Evolutionary conservation across 1,140 invertebrate genomes (phyloP).

Genomic region (Coptotermes formosanus): DNA sequence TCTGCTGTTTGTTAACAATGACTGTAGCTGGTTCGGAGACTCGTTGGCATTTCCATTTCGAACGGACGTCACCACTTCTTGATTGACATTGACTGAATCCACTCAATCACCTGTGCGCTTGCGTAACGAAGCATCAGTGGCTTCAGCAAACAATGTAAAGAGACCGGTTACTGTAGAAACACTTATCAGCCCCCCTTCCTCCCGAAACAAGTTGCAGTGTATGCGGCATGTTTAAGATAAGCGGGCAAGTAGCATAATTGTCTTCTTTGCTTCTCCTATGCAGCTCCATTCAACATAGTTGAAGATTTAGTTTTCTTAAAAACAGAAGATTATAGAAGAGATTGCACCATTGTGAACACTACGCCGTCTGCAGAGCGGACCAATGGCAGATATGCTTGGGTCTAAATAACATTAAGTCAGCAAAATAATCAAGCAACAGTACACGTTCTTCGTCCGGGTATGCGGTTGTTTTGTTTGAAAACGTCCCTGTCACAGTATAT

Average conservation of each 20-base stretch:
- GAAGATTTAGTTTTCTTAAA: no score
- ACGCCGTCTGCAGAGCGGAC: neutral
- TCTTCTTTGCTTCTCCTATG: neutral
- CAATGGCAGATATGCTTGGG: neutral
- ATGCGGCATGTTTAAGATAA: neutral
- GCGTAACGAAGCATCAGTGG: neutral
- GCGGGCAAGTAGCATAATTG: neutral
- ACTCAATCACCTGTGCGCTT: slow-evolving; percentile 3
- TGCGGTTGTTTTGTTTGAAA: no score
- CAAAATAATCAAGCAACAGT: no score
- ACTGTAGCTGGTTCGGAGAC: neutral
- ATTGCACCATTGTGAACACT: neutral
- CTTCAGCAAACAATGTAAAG: neutral
- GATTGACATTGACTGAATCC: slow-evolving; percentile 10
- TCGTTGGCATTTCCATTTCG: neutral
- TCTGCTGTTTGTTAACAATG: neutral
- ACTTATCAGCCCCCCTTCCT: neutral
- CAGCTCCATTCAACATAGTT: neutral
- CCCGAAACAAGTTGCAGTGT: neutral
- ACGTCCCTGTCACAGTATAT: no score
- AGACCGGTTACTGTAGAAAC: neutral
- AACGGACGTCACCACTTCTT: neutral
- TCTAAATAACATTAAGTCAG: no score
- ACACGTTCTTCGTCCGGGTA: no score
- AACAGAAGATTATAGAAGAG: neutral